phyloP scores from a whole-genome alignment of 2,113 vertebrate genomes.

The Lathamus discolor region DNA sequence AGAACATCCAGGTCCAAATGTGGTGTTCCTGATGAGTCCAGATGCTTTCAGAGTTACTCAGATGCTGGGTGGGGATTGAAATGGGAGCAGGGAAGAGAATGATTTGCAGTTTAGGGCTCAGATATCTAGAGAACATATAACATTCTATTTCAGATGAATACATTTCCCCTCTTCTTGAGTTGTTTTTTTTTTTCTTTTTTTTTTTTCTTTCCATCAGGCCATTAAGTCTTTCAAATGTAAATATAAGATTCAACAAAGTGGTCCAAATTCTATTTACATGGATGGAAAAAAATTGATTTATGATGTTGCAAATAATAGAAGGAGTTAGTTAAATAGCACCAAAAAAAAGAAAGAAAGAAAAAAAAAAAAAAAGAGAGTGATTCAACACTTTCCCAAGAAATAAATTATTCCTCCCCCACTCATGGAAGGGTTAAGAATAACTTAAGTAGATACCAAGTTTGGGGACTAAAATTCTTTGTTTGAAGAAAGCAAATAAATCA shows the following conservation, averaged over 20 bases:
- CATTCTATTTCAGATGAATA: neutral
- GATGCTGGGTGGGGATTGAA: neutral
- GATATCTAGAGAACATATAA: neutral
- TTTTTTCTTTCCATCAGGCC: neutral
- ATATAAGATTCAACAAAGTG: neutral
- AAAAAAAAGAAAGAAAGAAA: neutral
- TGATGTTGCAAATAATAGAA: slow-evolving; percentile 4
- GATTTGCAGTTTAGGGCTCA: neutral
- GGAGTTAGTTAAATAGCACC: neutral
- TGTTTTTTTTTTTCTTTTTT: too few relatives aligned
- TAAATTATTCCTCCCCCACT: neutral
- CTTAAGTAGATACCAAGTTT: slow-evolving; percentile 67
- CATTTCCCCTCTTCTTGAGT: neutral
- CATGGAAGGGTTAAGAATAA: slow-evolving; percentile 64
- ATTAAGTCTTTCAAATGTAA: neutral
- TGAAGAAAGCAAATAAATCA: slow-evolving; percentile 76
- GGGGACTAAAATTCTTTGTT: slow-evolving; percentile 61
- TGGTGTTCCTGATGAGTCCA: slow-evolving; percentile 11
- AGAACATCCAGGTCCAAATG: slow-evolving; percentile 45
- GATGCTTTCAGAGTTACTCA: slow-evolving; percentile 51
- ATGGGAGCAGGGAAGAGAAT: neutral
- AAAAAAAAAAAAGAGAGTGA: neutral
- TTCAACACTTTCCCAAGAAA: slow-evolving; percentile 18
- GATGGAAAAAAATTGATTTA: slow-evolving; percentile 19
- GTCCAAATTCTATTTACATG: neutral